Conservation (phyloP, 30 jellyfish, hydroid and myxozoan species). For the Aurelia aurita complex sp. Pacific region DNA sequence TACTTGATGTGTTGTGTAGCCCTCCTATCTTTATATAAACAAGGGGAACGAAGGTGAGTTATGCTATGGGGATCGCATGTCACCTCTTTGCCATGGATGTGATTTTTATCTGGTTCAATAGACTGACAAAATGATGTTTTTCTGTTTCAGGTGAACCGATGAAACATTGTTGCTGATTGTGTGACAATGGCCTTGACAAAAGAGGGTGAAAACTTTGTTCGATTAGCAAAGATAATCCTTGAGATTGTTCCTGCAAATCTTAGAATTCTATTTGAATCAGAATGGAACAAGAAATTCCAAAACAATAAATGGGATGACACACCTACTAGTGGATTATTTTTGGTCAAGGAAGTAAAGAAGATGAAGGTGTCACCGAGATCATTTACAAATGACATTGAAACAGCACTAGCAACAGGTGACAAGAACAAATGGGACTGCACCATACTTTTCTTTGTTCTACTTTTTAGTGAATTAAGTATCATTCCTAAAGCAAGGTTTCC, state of each 20-base stretch:
- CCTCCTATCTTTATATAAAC: no score
- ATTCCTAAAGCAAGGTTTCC: neutral
- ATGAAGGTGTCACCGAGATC: no score
- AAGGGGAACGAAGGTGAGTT: no score
- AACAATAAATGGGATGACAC: conserved; percentile 11
- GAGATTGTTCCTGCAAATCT: conserved; percentile 1
- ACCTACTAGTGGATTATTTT: neutral
- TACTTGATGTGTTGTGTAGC: no score
- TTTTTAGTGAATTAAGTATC: neutral
- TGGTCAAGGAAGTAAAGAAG: neutral
- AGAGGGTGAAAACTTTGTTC: conserved; percentile 1
- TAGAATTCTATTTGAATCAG: neutral
- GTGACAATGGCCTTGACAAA: neutral
- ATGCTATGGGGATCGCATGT: no score
- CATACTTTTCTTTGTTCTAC: neutral
- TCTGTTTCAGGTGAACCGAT: no score
- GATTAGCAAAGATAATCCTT: conserved; percentile 5
- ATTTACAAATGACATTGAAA: neutral
- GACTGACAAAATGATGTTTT: no score
- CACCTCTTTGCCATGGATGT: no score
- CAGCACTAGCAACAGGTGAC: neutral
- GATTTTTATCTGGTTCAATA: no score
- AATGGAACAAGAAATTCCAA: neutral
- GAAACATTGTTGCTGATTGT: no score
- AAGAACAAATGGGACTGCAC: neutral